Base-by-base conservation (phyloP, 2,888 invertebrate species). In the Zeuzera pyrina region DNA sequence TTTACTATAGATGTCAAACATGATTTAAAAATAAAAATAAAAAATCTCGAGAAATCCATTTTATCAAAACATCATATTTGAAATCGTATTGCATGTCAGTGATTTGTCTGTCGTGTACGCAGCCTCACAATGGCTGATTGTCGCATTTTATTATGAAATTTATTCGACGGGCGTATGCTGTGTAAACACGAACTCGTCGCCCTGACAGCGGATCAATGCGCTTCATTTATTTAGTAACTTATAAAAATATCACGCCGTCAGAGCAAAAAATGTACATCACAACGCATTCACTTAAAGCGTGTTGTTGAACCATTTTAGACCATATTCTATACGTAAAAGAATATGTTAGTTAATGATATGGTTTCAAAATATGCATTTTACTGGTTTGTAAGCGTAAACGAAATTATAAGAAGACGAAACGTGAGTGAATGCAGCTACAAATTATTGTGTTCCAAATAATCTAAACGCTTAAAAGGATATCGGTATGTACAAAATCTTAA, bases 211-310 rank as follows among this genome's bases (percentile, higher is more conserved):
- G 59, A 66, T 81, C 78, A 83, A 79, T 77, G 58, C 58, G 43
- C 59, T 56, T 78, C 74, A 78, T 79, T 78, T 78, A 78, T 74
- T 76, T 74, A 69, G 68, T 68, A 62, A 66, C 72, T 68, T 77
- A 74, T 58, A 57, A 74, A 76, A 79, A 78, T 74, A 77, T 60
- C 52, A 47, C 40, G 7, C 13, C 3, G 25, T 12, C 13, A 11
- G 13, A 25, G 25, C 25, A 25, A 25, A 25, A 25, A 25, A 25
- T 25, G 25, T 12, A n/a, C n/a, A n/a, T n/a, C n/a, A n/a, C n/a
- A n/a, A n/a, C n/a, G n/a, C n/a, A n/a, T n/a, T n/a, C n/a, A n/a
- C n/a, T n/a, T n/a, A n/a, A n/a, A n/a, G n/a, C n/a, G n/a, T n/a
- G n/a, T n/a, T n/a, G n/a, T n/a, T n/a, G n/a, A n/a, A n/a, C n/a